These are phyloP conservation scores for Melieria crassipennis DNA, from an alignment of 2,888 invertebrate species.

Conservation along the genomic window DNA sequence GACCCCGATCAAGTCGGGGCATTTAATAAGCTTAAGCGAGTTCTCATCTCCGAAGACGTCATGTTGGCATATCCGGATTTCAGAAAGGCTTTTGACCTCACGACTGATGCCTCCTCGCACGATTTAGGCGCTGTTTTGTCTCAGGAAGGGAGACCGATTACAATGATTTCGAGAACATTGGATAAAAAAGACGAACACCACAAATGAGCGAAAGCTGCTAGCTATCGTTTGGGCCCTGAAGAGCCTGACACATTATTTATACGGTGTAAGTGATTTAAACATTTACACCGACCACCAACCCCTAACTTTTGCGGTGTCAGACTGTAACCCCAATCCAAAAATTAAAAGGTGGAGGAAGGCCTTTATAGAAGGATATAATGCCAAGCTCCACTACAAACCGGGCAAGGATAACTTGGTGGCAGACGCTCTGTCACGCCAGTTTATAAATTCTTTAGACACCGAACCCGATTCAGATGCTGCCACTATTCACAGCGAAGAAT, in stretches of 20 bases:
- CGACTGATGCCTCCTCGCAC: constrained; percentile 29
- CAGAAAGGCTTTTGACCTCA: constrained; percentile 37
- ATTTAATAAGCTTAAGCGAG: constrained; percentile 30
- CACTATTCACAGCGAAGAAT: constrained; percentile 35
- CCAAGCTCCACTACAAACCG: constrained; percentile 26
- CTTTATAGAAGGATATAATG: constrained; percentile 6
- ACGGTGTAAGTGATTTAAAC: too few relatives aligned
- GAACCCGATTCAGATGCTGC: constrained; percentile 23
- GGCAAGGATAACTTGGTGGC: constrained; percentile 23
- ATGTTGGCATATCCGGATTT: constrained; percentile 36
- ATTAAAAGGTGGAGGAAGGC: constrained; percentile 19
- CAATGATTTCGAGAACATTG: too few relatives aligned
- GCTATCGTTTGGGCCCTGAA: background rate
- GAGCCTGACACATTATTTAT: too few relatives aligned
- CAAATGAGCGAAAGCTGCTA: too few relatives aligned
- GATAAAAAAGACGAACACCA: too few relatives aligned
- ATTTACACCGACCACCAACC: constrained; percentile 5
- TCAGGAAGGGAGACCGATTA: too few relatives aligned
- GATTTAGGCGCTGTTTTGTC: constrained; percentile 30
- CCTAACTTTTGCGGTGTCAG: constrained; percentile 11
- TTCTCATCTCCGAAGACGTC: constrained; percentile 18
- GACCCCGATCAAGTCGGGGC: constrained; percentile 30
- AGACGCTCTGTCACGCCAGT: constrained; percentile 10
- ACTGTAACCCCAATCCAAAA: constrained; percentile 16
- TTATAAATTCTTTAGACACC: constrained; percentile 18